Conservation (phyloP, 1,140 invertebrate genomes). For the Papilio helenus region DNA sequence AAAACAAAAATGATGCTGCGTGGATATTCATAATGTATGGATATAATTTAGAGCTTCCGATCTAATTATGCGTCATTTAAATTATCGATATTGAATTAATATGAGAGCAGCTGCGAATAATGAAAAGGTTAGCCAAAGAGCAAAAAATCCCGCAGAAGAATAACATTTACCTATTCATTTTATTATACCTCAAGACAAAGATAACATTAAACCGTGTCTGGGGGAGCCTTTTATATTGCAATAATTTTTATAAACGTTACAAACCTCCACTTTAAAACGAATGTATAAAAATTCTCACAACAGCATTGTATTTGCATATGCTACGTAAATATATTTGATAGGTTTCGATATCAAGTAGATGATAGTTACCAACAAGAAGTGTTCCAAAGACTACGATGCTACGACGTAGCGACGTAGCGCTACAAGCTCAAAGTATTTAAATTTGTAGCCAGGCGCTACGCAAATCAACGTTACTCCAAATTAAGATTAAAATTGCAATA, state of each 20-base stretch:
- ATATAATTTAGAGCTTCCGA: constrained; percentile 11
- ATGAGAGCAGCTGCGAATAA: constrained; percentile 44
- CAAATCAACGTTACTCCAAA: neutral
- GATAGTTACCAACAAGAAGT: neutral
- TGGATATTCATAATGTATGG: neutral
- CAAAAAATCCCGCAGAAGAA: constrained; percentile 29
- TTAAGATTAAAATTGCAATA: neutral
- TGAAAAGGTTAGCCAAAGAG: constrained; percentile 33
- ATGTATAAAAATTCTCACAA: too few species aligned
- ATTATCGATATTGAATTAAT: constrained; percentile 44
- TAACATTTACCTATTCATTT: neutral
- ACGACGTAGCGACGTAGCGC: neutral
- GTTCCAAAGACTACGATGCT: neutral
- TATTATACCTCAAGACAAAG: too few species aligned
- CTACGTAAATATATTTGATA: too few species aligned
- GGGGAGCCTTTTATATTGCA: too few species aligned
- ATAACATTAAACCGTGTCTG: too few species aligned
- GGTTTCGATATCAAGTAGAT: too few species aligned
- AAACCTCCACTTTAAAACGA: too few species aligned
- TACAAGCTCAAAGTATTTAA: neutral
- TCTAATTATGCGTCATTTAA: constrained; percentile 48
- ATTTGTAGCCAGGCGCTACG: neutral
- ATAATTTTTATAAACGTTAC: too few species aligned
- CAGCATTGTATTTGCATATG: too few species aligned
- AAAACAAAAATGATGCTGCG: neutral